A percentile compares a stretch with the other conserved stretches of the same genome.
Conservation (phyloP, 2,113 vertebrate species). For the Jacana jacana region DNA sequence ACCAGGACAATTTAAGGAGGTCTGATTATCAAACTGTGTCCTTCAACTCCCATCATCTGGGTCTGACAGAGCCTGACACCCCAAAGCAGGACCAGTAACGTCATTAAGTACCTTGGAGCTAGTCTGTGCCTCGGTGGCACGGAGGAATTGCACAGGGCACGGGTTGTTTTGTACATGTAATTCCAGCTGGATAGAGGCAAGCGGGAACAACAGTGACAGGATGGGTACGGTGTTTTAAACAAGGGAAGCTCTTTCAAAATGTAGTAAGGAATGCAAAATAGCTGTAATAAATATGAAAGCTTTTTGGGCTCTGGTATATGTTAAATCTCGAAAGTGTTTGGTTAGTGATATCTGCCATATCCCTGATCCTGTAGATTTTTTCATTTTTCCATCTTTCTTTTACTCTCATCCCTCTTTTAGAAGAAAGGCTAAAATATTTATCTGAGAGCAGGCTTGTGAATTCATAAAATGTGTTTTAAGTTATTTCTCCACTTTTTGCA, state of each 20-base stretch:
- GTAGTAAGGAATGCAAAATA: not conserved
- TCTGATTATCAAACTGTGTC: not conserved
- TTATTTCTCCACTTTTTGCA: not conserved
- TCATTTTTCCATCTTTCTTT: not conserved
- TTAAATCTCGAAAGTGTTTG: constrained; percentile 11
- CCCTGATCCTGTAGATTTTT: not conserved
- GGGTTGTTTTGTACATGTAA: not conserved
- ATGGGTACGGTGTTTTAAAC: not conserved
- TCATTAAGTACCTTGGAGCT: not conserved
- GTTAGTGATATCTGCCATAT: not conserved
- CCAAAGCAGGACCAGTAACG: not conserved
- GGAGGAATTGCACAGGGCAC: not conserved
- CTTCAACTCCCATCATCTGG: not conserved
- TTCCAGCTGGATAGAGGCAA: not conserved
- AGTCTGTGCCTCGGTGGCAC: not conserved
- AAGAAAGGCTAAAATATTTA: constrained; percentile 32
- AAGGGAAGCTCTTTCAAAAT: not conserved
- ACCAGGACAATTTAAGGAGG: not conserved
- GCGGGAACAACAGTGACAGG: not conserved
- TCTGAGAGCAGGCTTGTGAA: not conserved
- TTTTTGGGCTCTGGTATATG: not conserved
- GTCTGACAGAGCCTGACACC: not conserved
- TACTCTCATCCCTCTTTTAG: not conserved
- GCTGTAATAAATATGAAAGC: not conserved
- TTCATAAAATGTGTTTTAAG: not conserved